These are phyloP conservation scores for Axinella damicornis DNA, from an alignment of 37 sponge, comb jelly and placozoan species.

Conservation along the genomic window DNA sequence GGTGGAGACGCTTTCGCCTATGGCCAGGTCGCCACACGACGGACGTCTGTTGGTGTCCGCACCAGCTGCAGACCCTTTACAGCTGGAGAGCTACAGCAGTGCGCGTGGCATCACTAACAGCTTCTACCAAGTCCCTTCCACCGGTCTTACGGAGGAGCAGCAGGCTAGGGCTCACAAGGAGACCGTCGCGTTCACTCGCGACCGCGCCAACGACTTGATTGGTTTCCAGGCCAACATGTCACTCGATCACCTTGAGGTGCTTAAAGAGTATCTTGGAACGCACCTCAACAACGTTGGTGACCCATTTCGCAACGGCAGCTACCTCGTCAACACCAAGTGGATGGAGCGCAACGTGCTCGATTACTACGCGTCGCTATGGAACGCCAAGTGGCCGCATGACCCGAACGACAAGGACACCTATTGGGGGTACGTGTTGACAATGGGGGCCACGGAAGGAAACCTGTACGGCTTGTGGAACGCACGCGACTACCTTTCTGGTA, in stretches of 20 bases:
- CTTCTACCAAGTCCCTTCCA: conserved; percentile 41
- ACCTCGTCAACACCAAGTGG: conserved; percentile 3
- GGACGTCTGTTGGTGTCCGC: too few relatives aligned
- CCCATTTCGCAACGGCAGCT: background rate
- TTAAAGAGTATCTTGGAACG: background rate
- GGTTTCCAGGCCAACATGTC: background rate
- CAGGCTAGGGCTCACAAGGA: background rate
- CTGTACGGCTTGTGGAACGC: conserved; percentile 40
- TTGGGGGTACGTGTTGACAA: conserved; percentile 50
- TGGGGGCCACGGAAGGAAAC: conserved; percentile 47
- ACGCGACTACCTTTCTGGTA: conserved; percentile 35
- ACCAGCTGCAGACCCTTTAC: too few relatives aligned
- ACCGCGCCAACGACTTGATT: background rate
- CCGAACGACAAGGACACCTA: conserved; percentile 11
- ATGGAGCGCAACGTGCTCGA: conserved; percentile 42
- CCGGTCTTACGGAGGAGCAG: background rate
- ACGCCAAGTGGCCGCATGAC: conserved; percentile 37
- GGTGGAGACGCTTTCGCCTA: too few relatives aligned
- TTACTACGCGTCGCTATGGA: conserved; percentile 50
- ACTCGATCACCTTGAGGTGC: background rate
- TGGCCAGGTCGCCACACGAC: too few relatives aligned
- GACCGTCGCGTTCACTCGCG: background rate
- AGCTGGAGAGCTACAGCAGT: too few relatives aligned
- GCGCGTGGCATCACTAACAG: background rate
- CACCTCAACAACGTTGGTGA: conserved; percentile 29